Evolutionary conservation across 2,113 vertebrate species (phyloP), one percentile per base, ranked within the genome.

Genomic region (Todiramphus saurophagus): DNA sequence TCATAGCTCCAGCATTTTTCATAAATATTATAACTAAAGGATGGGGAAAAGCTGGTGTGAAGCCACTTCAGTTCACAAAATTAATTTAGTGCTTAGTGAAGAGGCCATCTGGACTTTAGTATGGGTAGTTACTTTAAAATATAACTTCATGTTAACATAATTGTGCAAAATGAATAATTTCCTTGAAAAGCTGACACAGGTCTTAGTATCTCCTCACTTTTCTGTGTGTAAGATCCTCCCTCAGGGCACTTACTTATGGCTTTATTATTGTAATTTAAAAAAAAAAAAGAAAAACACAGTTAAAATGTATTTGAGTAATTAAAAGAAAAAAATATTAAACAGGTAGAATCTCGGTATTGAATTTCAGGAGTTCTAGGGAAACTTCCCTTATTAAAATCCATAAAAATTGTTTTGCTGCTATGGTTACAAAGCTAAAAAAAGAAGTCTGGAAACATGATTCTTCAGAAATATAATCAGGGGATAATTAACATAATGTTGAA

Each of bases 401-500:
- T 95, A 79, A 97, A 96, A 94, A 67, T 14, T 37, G 55, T 21
- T 64, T 84, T 94, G 86, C 60, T 94, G 85, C 79, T 91, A 59
- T 93, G 51, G 81, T 84, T 95, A 94, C 74, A 93, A 94, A 94
- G 23, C 82, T 97, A 88, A 89, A 96, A 96, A 66, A 28, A 86
- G 59, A 96, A 69, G 28, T 53, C 62, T 85, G 66, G 60, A 78
- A 92, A 55, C 17, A 79, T 39, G 55, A 78, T 76, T 64, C 46
- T 95, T 94, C 63, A 44, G 80, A 93, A 91, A 53, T 82, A 68
- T 82, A 92, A 87, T 62, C 1, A 0, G 20, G 35, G 21, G 46
- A 62, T 92, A 84, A 90, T 66, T 80, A 87, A 24, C 67, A 46
- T 90, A 89, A 83, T n/a, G 30, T 85, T 86, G 27, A 27, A 90